A percentile compares a stretch with the other conserved stretches of the same genome.
Conservation (phyloP, 2,888 invertebrate species). For the Metalampra italica region DNA sequence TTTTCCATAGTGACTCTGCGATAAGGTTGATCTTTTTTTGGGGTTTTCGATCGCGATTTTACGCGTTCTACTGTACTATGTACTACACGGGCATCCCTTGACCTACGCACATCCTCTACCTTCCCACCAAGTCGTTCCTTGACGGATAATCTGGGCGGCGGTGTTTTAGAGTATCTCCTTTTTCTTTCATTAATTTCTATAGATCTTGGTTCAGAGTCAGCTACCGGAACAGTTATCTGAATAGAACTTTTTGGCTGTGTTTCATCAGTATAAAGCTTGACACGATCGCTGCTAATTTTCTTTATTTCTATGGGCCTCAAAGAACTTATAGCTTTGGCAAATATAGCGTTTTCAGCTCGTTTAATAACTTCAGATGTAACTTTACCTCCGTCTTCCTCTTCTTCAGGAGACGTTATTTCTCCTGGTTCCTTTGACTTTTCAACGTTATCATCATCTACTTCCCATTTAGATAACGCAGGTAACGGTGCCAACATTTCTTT, state of each 20-base stretch:
- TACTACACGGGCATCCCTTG: conserved; percentile 73
- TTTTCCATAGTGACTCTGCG: conserved; percentile 72
- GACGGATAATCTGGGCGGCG: conserved; percentile 83
- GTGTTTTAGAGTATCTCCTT: conserved; percentile 63
- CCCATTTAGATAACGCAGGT: conserved; percentile 94
- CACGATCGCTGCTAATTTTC: conserved; percentile 84
- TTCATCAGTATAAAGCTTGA: conserved; percentile 81
- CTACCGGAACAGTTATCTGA: conserved; percentile 76
- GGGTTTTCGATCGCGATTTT: conserved; percentile 74
- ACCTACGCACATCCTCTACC: conserved; percentile 79
- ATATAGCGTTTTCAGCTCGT: conserved; percentile 94
- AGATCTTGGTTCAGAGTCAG: conserved; percentile 62
- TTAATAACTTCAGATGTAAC: conserved; percentile 93
- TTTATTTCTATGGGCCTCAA: conserved; percentile 87
- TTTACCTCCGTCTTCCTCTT: conserved; percentile 80
- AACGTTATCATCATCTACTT: conserved; percentile 81
- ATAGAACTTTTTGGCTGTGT: conserved; percentile 51
- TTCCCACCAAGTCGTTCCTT: conserved; percentile 90
- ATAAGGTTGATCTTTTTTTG: conserved; percentile 67
- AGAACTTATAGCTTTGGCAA: conserved; percentile 92
- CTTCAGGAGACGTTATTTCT: conserved; percentile 66
- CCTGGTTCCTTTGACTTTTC: conserved; percentile 68
- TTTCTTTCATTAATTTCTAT: conserved; percentile 70
- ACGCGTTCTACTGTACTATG: conserved; percentile 77
- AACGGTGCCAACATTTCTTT: conserved; percentile 84